phyloP scores from a whole-genome alignment of 2,888 invertebrate species.

The Litoditis marina region DNA sequence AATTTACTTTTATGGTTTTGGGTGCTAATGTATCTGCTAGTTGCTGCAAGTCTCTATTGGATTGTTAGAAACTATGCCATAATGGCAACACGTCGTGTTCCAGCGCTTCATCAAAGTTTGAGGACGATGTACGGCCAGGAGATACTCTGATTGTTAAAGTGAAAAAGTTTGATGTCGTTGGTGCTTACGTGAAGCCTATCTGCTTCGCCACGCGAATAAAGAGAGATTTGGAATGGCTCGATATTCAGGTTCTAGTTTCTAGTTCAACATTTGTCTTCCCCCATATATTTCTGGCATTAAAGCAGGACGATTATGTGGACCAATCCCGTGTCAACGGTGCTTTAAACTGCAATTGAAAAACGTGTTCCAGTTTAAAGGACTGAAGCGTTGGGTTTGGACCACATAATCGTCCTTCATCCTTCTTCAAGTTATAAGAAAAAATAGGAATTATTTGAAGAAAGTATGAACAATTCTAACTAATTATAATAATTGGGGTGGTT shows the following conservation, averaged over 20 bases:
- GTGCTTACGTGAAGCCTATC: conserved; percentile 11
- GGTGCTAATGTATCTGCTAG: too few species aligned
- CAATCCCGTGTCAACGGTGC: too few species aligned
- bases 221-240: conserved; percentile 13
- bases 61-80: too few species aligned
- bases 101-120: conserved; percentile 6
- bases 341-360: too few species aligned
- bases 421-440: too few species aligned
- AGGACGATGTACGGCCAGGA: conserved; percentile 6
- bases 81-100: not conserved
- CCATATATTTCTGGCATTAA: not conserved
- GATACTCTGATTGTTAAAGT: conserved; percentile 10
- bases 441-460: not conserved
- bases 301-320: too few species aligned
- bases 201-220: conserved; percentile 12
- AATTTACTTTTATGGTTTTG: too few species aligned
- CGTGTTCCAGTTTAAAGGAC: too few species aligned
- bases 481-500: not conserved
- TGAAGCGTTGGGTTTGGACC: too few species aligned
- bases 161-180: conserved; percentile 3
- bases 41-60: too few species aligned
- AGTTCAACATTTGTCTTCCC: not conserved
- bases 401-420: too few species aligned
- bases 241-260: conserved; percentile 10
- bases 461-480: not conserved